Evolutionary conservation across 1,140 invertebrate species (phyloP).

Genomic region (Drosophila lini): DNA sequence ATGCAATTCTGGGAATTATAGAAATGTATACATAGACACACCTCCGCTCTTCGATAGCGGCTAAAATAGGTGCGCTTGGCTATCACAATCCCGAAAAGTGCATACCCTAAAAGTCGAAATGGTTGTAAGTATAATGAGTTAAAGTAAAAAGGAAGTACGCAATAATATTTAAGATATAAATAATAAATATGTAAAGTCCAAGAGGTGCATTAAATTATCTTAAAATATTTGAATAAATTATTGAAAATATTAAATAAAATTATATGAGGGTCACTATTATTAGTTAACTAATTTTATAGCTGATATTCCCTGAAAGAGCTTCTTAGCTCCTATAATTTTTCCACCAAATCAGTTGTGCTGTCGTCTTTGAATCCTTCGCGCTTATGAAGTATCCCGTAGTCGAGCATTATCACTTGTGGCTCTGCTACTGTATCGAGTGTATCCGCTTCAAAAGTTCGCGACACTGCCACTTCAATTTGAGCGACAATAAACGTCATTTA

Average conservation of each 20-base stretch:
- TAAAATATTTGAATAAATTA: background rate
- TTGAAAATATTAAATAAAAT: no score
- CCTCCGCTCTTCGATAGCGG: conserved; percentile 14
- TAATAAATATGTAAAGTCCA: background rate
- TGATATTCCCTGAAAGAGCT: background rate
- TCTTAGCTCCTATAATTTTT: background rate
- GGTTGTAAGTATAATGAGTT: no score
- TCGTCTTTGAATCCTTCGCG: no score
- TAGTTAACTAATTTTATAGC: background rate
- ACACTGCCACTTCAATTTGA: conserved; percentile 34
- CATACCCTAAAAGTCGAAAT: conserved; percentile 4
- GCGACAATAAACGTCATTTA: conserved; percentile 48
- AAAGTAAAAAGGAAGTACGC: background rate
- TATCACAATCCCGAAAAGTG: background rate
- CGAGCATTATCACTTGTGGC: background rate
- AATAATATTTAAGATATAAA: background rate
- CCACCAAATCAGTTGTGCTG: background rate
- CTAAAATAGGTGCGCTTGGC: background rate
- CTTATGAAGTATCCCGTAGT: conserved; percentile 1
- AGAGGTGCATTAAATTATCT: background rate
- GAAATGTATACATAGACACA: background rate
- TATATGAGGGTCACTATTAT: no score
- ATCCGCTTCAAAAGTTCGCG: conserved; percentile 12
- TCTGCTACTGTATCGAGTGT: conserved; percentile 5
- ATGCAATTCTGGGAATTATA: conserved; percentile 35